Evolutionary conservation across 2,888 invertebrate genomes (phyloP), one percentile per base, ranked within the genome.

Genomic region (Malthinus flaveolus): DNA sequence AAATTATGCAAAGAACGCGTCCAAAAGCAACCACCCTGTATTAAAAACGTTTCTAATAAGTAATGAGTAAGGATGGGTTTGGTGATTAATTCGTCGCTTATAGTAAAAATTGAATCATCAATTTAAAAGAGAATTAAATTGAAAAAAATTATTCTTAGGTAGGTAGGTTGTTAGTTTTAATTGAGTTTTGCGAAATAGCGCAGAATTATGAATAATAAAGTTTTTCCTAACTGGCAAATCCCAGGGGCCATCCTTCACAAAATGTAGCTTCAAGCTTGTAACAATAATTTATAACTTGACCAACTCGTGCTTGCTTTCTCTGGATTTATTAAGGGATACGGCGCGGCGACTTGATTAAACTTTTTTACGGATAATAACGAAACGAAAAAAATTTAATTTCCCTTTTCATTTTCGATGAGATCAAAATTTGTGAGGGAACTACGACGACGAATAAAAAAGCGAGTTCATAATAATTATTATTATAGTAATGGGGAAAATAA

Each of bases 281-380:
- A 42, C 23, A 42, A 42, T 15, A 42, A 42, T 42, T 42, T 42
- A 42, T 15, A n/a, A n/a, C 39, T 4, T 42, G 13, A 23, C 39
- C 23, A n/a, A 23, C 39, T 42, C 9, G 6, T 15, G 15, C 15
- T 42, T 12, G n/a, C 12, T 42, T 42, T 42, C 39, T 42, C 39
- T 23, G 23, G 12, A 42, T 42, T 42, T 42, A 42, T 42, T 15
- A 42, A 42, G 39, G 39, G 13, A 15, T 42, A 15, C n/a, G n/a
- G n/a, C n/a, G n/a, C n/a, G 15, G 39, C 39, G 13, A 23, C 39
- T 23, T 42, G 39, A 42, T 42, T 42, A 42, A 37, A 42, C 39
- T 15, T 42, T 42, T 42, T 42, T 42, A 15, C 11, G 15, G 39
- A 15, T 9, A 42, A 42, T 42, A 23, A 23, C 23, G 23, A 23